Evolutionary conservation across 2,888 invertebrate genomes (phyloP).

Genomic region (Cephus pulcher): DNA sequence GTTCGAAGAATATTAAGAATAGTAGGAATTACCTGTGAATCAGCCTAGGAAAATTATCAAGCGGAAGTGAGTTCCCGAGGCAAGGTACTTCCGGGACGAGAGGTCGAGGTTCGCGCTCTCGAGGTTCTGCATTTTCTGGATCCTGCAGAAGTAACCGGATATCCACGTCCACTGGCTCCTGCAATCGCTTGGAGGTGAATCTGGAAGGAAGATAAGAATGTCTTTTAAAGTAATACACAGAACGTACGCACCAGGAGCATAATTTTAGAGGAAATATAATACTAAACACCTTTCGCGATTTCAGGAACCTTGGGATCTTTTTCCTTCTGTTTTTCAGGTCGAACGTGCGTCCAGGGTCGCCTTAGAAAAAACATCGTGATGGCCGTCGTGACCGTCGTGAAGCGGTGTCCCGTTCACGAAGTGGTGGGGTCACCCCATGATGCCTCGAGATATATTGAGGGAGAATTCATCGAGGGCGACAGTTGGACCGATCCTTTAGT

Average conservation of each 20-base stretch:
- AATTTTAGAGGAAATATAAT: background rate
- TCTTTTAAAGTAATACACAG: background rate
- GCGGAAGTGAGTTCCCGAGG: background rate
- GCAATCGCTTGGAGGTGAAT: background rate
- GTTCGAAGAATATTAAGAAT: background rate
- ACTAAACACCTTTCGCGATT: background rate
- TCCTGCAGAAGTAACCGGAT: background rate
- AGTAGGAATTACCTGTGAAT: background rate
- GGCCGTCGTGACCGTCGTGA: background rate
- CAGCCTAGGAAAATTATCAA: background rate
- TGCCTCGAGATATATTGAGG: background rate
- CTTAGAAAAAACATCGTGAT: background rate
- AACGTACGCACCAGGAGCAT: background rate
- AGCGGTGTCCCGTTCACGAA: background rate
- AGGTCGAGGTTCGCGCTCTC: background rate
- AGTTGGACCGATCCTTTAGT: background rate
- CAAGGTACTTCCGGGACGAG: background rate
- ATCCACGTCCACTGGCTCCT: background rate
- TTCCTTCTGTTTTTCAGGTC: constrained; percentile 30
- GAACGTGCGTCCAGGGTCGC: constrained; percentile 4
- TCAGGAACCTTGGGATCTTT: constrained; percentile 3
- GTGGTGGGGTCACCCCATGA: background rate
- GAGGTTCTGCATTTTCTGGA: background rate
- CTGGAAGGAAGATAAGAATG: background rate
- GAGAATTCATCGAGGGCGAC: background rate